phyloP scores from a whole-genome alignment of 2,888 invertebrate species.

The Phalera bucephala region DNA sequence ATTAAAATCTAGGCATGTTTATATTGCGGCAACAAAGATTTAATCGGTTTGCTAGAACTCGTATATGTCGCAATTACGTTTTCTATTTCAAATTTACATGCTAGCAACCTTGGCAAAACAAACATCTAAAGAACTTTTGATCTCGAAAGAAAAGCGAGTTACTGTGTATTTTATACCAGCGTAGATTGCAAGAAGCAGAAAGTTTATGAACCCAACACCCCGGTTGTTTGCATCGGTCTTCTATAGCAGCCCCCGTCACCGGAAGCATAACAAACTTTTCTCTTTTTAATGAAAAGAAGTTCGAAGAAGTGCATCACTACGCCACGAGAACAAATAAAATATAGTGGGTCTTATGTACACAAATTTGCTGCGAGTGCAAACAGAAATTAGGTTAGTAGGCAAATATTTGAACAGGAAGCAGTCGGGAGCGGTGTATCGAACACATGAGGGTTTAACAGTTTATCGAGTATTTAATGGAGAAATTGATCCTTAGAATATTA shows the following conservation, averaged over 20 bases:
- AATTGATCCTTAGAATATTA: constrained; percentile 43
- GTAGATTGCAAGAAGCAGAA: constrained; percentile 49
- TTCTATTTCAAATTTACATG: no score
- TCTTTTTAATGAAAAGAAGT: constrained; percentile 46
- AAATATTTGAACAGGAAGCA: no score
- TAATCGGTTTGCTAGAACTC: no score
- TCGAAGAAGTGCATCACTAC: constrained; percentile 48
- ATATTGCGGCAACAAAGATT: no score
- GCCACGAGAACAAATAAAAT: constrained; percentile 27
- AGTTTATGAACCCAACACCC: constrained; percentile 59
- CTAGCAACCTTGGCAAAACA: no score
- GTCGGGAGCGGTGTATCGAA: constrained; percentile 5
- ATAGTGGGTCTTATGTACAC: no score
- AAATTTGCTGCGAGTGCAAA: no score
- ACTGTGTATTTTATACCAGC: constrained; percentile 42
- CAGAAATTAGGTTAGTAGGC: constrained; percentile 2
- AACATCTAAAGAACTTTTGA: constrained; percentile 20
- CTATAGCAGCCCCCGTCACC: constrained; percentile 34
- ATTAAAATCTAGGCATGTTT: neutral
- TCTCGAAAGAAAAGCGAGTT: constrained; percentile 29
- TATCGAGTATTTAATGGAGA: constrained; percentile 25
- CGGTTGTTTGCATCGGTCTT: constrained; percentile 57
- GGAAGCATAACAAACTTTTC: constrained; percentile 57
- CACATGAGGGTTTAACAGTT: constrained; percentile 14
- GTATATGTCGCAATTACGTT: no score